Evolutionary conservation across 2,113 vertebrate species (phyloP).

Genomic region (Spea bombifrons): DNA sequence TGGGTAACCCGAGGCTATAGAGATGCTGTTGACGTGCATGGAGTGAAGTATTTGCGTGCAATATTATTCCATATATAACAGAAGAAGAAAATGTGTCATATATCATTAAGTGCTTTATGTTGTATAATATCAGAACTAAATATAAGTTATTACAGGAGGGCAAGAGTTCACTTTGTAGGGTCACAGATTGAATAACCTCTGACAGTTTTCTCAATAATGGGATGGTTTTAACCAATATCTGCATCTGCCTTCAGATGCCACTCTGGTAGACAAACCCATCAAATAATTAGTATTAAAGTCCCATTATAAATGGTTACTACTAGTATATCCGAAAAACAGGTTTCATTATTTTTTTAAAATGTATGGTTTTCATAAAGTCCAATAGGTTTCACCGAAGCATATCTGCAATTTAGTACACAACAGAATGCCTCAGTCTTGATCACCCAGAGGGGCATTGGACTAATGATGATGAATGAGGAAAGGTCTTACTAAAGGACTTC

Average conservation of each 20-base stretch:
- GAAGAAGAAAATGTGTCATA: background rate
- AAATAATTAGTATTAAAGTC: too few species aligned
- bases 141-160: background rate
- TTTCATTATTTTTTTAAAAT: too few species aligned
- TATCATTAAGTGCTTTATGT: background rate
- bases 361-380: too few species aligned
- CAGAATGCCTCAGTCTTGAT: too few species aligned
- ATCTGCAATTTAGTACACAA: too few species aligned
- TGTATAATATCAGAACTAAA: background rate
- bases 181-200: background rate
- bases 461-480: too few species aligned
- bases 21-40: background rate
- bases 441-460: too few species aligned
- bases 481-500: too few species aligned
- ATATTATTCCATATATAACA: background rate
- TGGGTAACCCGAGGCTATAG: constrained; percentile 3
- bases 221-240: background rate
- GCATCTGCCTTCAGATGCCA: background rate
- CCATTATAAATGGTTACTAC: too few species aligned
- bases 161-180: background rate
- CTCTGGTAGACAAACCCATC: background rate
- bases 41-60: background rate
- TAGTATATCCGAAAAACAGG: too few species aligned
- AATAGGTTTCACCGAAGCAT: too few species aligned
- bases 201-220: background rate